Percentiles rank a stretch among this genome's conserved stretches.
Evolutionary conservation across 2,888 invertebrate species (phyloP).

Genomic region (Drosophila merina): DNA sequence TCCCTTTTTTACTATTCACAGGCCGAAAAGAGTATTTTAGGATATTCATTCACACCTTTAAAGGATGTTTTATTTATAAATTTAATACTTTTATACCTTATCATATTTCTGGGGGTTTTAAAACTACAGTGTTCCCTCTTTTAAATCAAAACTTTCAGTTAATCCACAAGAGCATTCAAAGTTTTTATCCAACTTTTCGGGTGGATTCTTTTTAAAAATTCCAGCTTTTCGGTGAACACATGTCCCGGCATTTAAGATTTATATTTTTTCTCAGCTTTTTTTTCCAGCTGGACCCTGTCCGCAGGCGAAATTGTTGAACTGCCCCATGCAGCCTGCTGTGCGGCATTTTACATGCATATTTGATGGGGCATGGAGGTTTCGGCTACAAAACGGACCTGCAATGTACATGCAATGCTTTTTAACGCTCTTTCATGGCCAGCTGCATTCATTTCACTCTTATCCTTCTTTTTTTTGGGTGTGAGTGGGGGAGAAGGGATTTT

Average conservation of each 20-base stretch:
- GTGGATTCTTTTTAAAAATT: constrained; percentile 28
- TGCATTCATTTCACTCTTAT: constrained; percentile 42
- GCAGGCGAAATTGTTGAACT: constrained; percentile 39
- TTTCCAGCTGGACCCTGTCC: constrained; percentile 31
- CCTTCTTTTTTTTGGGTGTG: constrained; percentile 16
- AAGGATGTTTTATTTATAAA: background rate
- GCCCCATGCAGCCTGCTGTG: constrained; percentile 22
- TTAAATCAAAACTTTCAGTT: constrained; percentile 7
- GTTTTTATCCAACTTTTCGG: constrained; percentile 15
- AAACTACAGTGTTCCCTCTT: background rate
- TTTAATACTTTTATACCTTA: background rate
- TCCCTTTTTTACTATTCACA: constrained; percentile 1
- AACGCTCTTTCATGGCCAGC: constrained; percentile 61
- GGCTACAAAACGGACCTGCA: constrained; percentile 13
- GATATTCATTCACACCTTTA: background rate
- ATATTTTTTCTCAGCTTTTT: constrained; percentile 39
- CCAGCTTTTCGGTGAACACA: constrained; percentile 54
- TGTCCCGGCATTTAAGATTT: constrained; percentile 75
- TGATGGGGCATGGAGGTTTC: constrained; percentile 32
- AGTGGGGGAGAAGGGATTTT: background rate
- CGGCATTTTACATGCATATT: constrained; percentile 47
- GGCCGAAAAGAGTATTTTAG: background rate
- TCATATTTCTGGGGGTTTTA: background rate
- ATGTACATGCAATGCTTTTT: constrained; percentile 56
- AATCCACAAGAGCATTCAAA: constrained; percentile 20